phyloP scores from a whole-genome alignment of 2,113 vertebrate species.

The Eurystomus gularis region DNA sequence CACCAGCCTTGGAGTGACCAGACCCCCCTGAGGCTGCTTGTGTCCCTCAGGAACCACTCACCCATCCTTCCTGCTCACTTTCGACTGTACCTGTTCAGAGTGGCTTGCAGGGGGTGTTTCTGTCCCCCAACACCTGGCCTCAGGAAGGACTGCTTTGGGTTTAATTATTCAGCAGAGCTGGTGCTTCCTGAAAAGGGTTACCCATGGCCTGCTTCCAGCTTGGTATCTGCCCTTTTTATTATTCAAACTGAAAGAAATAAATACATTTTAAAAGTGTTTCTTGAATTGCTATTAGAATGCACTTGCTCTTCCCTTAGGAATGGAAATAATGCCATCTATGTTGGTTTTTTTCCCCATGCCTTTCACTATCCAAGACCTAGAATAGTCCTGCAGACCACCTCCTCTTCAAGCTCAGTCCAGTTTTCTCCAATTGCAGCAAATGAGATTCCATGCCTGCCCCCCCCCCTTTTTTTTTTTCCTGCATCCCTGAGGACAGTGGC shows the following conservation, averaged over 20 bases:
- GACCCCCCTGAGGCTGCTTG: neutral
- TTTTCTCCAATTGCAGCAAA: neutral
- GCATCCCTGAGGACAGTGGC: neutral
- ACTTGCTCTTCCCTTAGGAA: neutral
- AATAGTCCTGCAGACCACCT: neutral
- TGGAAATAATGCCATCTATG: neutral
- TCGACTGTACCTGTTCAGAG: neutral
- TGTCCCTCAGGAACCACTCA: rapidly evolving
- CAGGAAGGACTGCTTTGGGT: neutral
- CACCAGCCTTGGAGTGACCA: neutral
- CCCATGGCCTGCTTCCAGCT: neutral
- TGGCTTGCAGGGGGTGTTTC: neutral
- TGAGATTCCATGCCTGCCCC: no score
- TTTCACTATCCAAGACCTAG: neutral
- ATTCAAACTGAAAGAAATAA: neutral
- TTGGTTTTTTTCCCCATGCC: neutral
- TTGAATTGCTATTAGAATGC: neutral
- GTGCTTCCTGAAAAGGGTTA: neutral
- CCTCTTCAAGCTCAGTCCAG: neutral
- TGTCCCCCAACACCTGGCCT: neutral
- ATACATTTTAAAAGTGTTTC: neutral
- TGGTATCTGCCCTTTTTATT: neutral
- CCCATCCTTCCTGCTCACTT: rapidly evolving
- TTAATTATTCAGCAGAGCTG: neutral
- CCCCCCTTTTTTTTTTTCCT: neutral